Evolutionary conservation across 2,888 invertebrate genomes (phyloP), one percentile per base, ranked within the genome.

Genomic region (Thymelicus acteon): DNA sequence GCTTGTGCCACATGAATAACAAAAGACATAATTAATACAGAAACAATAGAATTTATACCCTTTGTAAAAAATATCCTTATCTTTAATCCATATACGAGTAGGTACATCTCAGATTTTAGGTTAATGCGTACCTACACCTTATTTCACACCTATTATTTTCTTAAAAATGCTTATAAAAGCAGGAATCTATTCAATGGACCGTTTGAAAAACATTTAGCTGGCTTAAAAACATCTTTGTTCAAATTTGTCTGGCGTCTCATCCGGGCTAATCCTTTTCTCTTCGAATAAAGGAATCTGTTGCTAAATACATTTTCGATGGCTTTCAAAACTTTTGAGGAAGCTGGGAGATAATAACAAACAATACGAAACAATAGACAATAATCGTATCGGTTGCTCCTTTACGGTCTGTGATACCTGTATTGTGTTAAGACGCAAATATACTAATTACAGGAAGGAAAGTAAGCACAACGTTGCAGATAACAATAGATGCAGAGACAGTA

Each of bases 331-430:
- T 73, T 63, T 73, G 79, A 80, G 77, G 75, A 76, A 75, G 77
- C 70, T 49, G 73, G 70, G 73, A 82, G 79, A 80, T 82, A 81
- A 82, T 79, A 76, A 78, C 81, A 84, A 85, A 86, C 84, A 85
- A 83, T 81, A 74, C 76, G 71, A 77, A 75, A 85, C 83, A 87
- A 86, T 83, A 78, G 80, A 75, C 76, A 82, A 82, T 82, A 82
- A 85, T 84, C 80, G 79, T 81, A 83, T 83, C 70, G 70, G 75
- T 75, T 78, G 75, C 78, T 76, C 78, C 75, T 82, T 82, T 82
- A 82, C 74, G 75, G 77, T 74, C 74, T 78, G 77, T 75, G 76
- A 77, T 75, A 76, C 77, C 77, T 75, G 64, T 80, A 80, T 82
- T 74, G 73, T 73, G 75, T 73, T 76, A 80, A 82, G 77, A 82